Evolutionary conservation across 2,797 vertebrate genomes (phyloP).

Genomic region (Microcaecilia unicolor): DNA sequence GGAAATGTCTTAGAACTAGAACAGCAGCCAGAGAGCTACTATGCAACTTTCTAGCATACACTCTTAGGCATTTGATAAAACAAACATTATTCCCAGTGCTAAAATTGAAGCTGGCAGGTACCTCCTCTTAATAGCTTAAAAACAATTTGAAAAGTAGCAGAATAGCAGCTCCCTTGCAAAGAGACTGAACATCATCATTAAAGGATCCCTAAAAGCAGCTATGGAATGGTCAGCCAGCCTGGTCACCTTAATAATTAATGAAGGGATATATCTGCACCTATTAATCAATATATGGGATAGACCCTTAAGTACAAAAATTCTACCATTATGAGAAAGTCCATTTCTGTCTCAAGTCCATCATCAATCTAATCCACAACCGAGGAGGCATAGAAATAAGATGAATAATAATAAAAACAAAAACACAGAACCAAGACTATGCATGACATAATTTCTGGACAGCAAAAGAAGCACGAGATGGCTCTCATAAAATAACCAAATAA

Average conservation of each 20-base stretch:
- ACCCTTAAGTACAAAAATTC: slow-evolving; percentile 9
- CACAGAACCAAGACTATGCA: slow-evolving; percentile 29
- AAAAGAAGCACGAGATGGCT: slow-evolving; percentile 47
- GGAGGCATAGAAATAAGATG: slow-evolving; percentile 28
- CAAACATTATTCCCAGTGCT: slow-evolving; percentile 22
- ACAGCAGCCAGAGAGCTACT: background rate
- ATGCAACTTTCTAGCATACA: slow-evolving; percentile 17
- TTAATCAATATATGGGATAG: slow-evolving; percentile 13
- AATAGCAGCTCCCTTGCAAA: slow-evolving; percentile 20
- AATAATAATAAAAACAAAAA: slow-evolving; percentile 53
- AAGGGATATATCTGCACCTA: slow-evolving; percentile 10
- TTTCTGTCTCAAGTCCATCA: slow-evolving; percentile 5
- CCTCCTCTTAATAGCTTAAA: slow-evolving; percentile 22
- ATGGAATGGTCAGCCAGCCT: slow-evolving; percentile 16
- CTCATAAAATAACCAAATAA: slow-evolving; percentile 69
- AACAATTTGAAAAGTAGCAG: slow-evolving; percentile 25
- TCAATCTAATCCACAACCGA: slow-evolving; percentile 27
- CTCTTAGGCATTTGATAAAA: slow-evolving; percentile 21
- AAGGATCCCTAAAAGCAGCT: slow-evolving; percentile 30
- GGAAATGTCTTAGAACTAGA: too few species aligned
- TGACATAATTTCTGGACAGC: slow-evolving; percentile 50
- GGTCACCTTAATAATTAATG: slow-evolving; percentile 30
- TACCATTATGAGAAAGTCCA: background rate
- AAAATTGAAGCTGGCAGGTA: slow-evolving; percentile 21
- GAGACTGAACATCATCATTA: slow-evolving; percentile 23